Evolutionary conservation across 1,140 invertebrate species (phyloP).

Genomic region (Hyphantria cunea): DNA sequence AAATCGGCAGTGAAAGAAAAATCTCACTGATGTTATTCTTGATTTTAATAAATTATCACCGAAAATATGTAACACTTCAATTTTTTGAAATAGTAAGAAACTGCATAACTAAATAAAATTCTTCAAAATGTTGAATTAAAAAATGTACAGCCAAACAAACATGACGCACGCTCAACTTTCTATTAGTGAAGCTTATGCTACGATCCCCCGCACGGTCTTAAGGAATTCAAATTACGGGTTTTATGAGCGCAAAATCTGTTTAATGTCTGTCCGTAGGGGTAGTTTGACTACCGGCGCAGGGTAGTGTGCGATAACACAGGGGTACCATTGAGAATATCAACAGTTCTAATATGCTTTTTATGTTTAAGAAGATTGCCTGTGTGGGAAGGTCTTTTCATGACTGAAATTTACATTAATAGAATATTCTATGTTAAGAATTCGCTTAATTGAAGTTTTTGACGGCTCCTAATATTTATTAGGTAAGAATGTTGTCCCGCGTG

Average conservation of each 20-base stretch:
- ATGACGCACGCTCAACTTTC: not conserved
- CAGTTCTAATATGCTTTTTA: conserved; percentile 20
- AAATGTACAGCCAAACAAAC: not conserved
- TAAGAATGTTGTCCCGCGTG: too few species aligned
- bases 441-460: too few species aligned
- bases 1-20: too few species aligned
- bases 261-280: conserved; percentile 46
- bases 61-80: too few species aligned
- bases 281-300: not conserved
- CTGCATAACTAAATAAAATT: too few species aligned
- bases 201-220: conserved; percentile 41
- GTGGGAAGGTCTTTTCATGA: not conserved
- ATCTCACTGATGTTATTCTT: too few species aligned
- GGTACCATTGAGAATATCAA: conserved; percentile 18
- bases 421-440: too few species aligned
- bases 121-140: not conserved
- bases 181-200: not conserved
- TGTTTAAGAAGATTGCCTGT: not conserved
- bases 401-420: conserved; percentile 1
- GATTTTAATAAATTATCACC: too few species aligned
- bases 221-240: conserved; percentile 76
- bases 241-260: conserved; percentile 70
- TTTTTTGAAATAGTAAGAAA: too few species aligned
- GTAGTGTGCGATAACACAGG: not conserved
- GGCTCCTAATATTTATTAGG: too few species aligned